Evolutionary conservation across 2,888 invertebrate species (phyloP), one percentile per base, ranked within the genome.

Genomic region (Drosophila peninsularis): DNA sequence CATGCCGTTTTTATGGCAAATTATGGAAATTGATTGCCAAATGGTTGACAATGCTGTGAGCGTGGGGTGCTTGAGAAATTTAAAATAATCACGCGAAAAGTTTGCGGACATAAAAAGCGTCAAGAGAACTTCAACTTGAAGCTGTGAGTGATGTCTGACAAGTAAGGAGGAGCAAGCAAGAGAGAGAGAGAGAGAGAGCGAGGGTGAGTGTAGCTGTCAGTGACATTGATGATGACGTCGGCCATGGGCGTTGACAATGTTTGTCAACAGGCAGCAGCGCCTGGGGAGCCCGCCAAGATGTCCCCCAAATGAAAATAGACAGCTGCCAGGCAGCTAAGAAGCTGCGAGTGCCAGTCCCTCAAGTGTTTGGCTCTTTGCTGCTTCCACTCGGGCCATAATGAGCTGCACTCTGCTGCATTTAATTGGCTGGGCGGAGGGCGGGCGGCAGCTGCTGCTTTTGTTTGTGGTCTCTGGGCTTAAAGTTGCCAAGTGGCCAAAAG

Each of bases 1-100:
- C 84, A 83, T 79, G 74, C 85, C 49, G 85, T 71, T 78, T 87
- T 82, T 82, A 83, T 82, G 85, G 75, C 67, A 88, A 83, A 85
- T 87, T 87, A 87, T 87, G 88, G 75, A 84, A 83, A 83, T 83
- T 87, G 82, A 83, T 83, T 82, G 85, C 79, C 68, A 78, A 81
- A 72, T 69, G 70, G 56, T 36, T 66, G 55, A 27, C 34, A 37
- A 45, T 32, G 60, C 44, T 42, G 34, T 36, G 11, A 62, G 27
- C 10, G 27, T 24, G 6, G 53, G 19, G 7, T 47, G 19, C 13
- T 41, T 45, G 67, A 10, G 24, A 61, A 62, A 69, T 61, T 68
- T 32, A 42, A 64, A 78, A 78, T 69, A 77, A 78, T 63, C 78
- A 70, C 77, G 75, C 58, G 78, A 74, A 77, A 77, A 77, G 77